phyloP scores from a whole-genome alignment of 2,113 vertebrate species.

The Xenopus tropicalis region DNA sequence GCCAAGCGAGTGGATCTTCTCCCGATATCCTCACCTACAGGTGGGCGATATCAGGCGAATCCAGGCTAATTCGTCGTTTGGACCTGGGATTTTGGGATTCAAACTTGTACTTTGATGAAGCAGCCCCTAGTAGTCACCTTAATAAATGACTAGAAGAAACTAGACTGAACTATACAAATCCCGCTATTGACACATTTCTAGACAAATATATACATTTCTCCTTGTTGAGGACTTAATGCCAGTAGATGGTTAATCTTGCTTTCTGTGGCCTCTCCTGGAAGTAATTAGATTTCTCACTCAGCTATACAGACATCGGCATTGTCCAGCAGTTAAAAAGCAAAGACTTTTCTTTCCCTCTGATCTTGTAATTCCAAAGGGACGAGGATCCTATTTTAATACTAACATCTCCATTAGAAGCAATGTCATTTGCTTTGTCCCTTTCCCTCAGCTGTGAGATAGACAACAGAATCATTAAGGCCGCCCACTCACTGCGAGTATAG shows the following conservation, averaged over 20 bases:
- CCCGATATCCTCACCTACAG: too few species aligned
- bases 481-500: not conserved
- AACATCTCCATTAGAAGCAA: conserved; percentile 1
- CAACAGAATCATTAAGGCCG: not conserved
- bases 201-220: not conserved
- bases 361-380: not conserved
- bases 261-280: conserved; percentile 32
- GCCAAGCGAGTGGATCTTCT: too few species aligned
- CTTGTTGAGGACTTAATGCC: not conserved
- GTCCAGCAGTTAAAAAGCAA: not conserved
- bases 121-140: too few species aligned
- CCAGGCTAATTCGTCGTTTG: too few species aligned
- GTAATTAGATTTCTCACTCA: conserved; percentile 46
- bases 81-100: too few species aligned
- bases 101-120: too few species aligned
- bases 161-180: not conserved
- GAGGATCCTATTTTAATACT: not conserved
- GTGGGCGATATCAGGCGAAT: too few species aligned
- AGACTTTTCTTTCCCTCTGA: not conserved
- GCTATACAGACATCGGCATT: conserved; percentile 9
- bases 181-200: not conserved
- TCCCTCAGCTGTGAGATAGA: not conserved
- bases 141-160: too few species aligned
- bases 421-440: not conserved
- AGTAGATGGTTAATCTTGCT: not conserved